Percentiles rank a stretch among this genome's conserved stretches.
These are phyloP conservation scores for Pelecanoides urinatrix DNA, from an alignment of 2,113 vertebrate species.

Conservation along the genomic window DNA sequence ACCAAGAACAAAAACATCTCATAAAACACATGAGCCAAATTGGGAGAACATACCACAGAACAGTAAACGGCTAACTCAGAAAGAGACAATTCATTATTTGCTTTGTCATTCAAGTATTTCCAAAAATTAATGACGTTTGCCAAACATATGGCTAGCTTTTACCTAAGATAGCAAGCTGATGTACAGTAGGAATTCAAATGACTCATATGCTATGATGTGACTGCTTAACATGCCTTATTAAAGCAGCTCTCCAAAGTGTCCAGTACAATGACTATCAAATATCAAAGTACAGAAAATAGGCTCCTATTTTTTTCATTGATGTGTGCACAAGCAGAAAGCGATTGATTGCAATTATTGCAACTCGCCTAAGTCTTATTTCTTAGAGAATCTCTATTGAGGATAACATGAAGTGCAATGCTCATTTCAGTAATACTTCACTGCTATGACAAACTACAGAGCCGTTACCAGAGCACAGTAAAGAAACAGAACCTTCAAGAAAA, in stretches of 20 bases:
- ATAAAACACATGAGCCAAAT: not conserved
- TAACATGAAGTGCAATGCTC: not conserved
- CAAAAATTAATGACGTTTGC: not conserved
- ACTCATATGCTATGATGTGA: not conserved
- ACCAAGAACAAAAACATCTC: not conserved
- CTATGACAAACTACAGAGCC: not conserved
- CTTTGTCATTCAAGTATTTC: slow-evolving; percentile 22
- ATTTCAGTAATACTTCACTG: not conserved
- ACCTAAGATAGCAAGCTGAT: slow-evolving; percentile 26
- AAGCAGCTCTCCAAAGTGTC: not conserved
- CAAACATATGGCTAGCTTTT: not conserved
- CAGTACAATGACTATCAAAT: slow-evolving; percentile 29
- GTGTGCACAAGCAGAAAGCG: not conserved
- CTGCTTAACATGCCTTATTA: slow-evolving; percentile 19
- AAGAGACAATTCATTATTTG: not conserved
- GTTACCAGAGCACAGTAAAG: not conserved
- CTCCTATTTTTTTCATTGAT: not conserved
- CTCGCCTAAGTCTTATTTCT: not conserved
- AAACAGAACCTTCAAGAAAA: not conserved
- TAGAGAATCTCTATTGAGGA: not conserved
- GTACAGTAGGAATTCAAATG: slow-evolving; percentile 25
- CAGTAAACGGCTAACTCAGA: not conserved
- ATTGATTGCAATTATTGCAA: not conserved
- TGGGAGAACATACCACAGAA: not conserved
- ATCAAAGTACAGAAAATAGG: slow-evolving; percentile 21